These are phyloP conservation scores for Drosophila pallidifrons DNA, from an alignment of 1,140 invertebrate genomes.

Conservation along the genomic window DNA sequence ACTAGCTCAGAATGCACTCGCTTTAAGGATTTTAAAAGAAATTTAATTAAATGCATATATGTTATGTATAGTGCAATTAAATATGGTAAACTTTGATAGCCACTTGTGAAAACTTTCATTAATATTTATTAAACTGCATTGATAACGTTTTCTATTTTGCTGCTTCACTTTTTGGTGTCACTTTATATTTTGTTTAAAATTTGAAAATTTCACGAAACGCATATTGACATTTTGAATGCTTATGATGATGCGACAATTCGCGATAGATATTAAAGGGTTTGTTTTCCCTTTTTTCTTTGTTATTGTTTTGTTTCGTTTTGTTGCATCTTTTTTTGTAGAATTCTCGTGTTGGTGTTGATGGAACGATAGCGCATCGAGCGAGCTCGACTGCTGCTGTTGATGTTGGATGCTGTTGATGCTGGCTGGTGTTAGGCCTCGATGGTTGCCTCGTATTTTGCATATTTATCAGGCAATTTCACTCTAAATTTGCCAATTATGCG, in stretches of 20 bases:
- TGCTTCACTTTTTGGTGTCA: too few relatives aligned
- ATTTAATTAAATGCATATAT: too few relatives aligned
- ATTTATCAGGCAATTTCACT: slow-evolving; percentile 76
- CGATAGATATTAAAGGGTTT: background rate
- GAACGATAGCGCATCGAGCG: background rate
- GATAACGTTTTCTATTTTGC: background rate
- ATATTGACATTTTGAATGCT: slow-evolving; percentile 20
- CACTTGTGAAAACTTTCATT: too few relatives aligned
- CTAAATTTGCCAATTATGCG: slow-evolving; percentile 78
- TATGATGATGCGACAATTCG: slow-evolving; percentile 17
- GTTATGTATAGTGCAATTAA: too few relatives aligned
- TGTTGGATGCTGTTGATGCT: background rate
- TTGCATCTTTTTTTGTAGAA: background rate
- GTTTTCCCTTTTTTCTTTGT: too few relatives aligned
- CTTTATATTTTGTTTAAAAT: too few relatives aligned
- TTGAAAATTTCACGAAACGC: background rate
- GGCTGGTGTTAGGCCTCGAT: slow-evolving; percentile 18
- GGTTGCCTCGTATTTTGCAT: slow-evolving; percentile 56
- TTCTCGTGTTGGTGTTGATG: slow-evolving; percentile 4
- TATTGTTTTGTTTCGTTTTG: too few relatives aligned
- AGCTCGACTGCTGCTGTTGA: background rate
- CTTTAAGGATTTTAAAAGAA: too few relatives aligned
- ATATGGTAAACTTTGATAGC: too few relatives aligned
- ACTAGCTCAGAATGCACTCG: too few relatives aligned
- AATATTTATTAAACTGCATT: slow-evolving; percentile 7